Conservation (phyloP, 2,888 invertebrate genomes). For the Euplagia quadripunctaria region DNA sequence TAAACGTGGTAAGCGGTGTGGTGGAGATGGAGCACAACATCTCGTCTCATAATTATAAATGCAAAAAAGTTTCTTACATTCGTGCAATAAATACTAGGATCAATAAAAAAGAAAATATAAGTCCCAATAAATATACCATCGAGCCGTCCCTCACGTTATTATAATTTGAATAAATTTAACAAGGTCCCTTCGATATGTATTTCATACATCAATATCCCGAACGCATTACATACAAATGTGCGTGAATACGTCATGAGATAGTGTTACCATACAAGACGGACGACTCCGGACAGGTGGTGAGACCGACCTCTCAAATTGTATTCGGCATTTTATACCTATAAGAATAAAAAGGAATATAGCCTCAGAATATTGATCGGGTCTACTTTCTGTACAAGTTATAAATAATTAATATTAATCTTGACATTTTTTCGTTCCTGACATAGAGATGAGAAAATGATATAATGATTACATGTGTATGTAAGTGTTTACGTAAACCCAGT, state of each 20-base stretch:
- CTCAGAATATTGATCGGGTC: neutral
- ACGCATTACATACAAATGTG: slow-evolving; percentile 54
- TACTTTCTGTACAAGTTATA: neutral
- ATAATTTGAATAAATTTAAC: slow-evolving; percentile 58
- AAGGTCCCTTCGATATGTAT: slow-evolving; percentile 52
- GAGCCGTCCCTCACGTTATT: slow-evolving; percentile 39
- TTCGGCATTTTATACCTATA: slow-evolving; percentile 10
- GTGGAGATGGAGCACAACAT: too few relatives aligned
- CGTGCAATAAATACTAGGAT: slow-evolving; percentile 8
- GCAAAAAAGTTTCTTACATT: neutral
- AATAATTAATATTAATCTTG: neutral
- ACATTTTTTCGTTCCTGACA: neutral
- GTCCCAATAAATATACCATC: slow-evolving; percentile 36
- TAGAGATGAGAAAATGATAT: neutral
- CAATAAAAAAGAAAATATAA: slow-evolving; percentile 24
- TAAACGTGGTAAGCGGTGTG: too few relatives aligned
- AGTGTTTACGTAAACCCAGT: neutral
- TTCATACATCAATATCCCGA: slow-evolving; percentile 55
- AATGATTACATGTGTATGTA: neutral
- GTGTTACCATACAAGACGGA: slow-evolving; percentile 47
- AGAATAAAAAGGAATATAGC: neutral
- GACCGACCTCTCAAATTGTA: slow-evolving; percentile 45
- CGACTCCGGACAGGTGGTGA: slow-evolving; percentile 46
- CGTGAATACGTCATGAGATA: slow-evolving; percentile 51
- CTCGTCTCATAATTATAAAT: neutral